phyloP scores from a whole-genome alignment of 2,797 vertebrate genomes.

The Cirrhinus molitorella region DNA sequence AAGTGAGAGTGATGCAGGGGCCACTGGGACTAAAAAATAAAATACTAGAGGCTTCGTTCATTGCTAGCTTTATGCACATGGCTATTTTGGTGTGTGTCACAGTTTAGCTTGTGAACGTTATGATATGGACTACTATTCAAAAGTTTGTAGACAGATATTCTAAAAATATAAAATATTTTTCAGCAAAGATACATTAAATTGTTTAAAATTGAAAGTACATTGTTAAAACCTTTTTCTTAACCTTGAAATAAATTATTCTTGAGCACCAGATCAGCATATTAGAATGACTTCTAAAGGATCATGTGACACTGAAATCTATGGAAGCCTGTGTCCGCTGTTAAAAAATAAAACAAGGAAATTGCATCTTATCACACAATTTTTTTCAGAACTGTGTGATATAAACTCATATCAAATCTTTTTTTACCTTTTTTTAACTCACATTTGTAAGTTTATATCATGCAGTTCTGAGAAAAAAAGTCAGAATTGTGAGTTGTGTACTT shows the following conservation, averaged over 20 bases:
- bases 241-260: neutral
- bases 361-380: too few species aligned
- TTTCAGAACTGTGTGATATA: too few species aligned
- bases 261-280: neutral
- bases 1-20: neutral
- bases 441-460: too few species aligned
- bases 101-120: neutral
- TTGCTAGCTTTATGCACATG: neutral
- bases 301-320: neutral
- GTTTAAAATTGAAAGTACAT: too few species aligned
- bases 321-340: too few species aligned
- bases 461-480: too few species aligned
- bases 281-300: neutral
- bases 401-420: too few species aligned
- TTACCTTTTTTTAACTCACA: too few species aligned
- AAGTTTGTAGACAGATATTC: neutral
- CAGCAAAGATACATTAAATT: neutral
- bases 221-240: too few species aligned
- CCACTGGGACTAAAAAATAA: constrained; percentile 13
- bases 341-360: too few species aligned
- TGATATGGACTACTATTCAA: neutral
- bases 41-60: neutral
- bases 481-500: too few species aligned
- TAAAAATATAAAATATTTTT: too few species aligned
- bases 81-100: neutral